These are phyloP conservation scores for Pica pica DNA, from an alignment of 2,113 vertebrate species.

Conservation along the genomic window DNA sequence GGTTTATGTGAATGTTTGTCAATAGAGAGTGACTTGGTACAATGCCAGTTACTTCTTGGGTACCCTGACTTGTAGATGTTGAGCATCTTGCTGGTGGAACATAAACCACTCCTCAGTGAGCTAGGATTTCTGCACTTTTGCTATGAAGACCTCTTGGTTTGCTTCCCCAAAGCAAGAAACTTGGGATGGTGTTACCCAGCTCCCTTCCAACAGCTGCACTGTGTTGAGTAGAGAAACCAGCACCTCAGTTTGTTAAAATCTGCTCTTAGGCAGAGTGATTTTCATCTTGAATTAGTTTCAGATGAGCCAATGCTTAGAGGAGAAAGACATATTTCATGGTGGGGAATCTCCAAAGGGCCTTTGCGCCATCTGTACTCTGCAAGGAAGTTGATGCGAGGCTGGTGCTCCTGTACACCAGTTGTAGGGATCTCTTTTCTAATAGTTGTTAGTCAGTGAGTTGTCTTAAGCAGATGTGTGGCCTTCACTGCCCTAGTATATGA, in stretches of 20 bases:
- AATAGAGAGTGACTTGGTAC: background rate
- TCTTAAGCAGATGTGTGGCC: constrained; percentile 45
- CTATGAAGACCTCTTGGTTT: background rate
- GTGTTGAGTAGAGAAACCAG: background rate
- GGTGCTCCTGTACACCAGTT: background rate
- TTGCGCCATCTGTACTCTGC: background rate
- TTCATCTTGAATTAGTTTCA: background rate
- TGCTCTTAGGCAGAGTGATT: background rate
- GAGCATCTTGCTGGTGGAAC: background rate
- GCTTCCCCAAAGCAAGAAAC: background rate
- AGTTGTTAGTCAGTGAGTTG: constrained; percentile 14
- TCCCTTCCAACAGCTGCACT: background rate
- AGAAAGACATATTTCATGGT: background rate
- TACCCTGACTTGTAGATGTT: fast-evolving
- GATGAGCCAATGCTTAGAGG: background rate
- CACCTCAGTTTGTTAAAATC: background rate
- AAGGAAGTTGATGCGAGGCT: background rate
- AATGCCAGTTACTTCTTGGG: background rate
- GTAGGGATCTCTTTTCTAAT: background rate
- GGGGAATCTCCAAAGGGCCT: background rate
- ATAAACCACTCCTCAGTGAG: background rate
- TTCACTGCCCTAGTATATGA: constrained; percentile 38
- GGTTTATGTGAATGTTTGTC: background rate
- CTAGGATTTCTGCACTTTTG: background rate
- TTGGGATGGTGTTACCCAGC: background rate